Evolutionary conservation across 2,888 invertebrate species (phyloP).

Genomic region (Dryomyza anilis): DNA sequence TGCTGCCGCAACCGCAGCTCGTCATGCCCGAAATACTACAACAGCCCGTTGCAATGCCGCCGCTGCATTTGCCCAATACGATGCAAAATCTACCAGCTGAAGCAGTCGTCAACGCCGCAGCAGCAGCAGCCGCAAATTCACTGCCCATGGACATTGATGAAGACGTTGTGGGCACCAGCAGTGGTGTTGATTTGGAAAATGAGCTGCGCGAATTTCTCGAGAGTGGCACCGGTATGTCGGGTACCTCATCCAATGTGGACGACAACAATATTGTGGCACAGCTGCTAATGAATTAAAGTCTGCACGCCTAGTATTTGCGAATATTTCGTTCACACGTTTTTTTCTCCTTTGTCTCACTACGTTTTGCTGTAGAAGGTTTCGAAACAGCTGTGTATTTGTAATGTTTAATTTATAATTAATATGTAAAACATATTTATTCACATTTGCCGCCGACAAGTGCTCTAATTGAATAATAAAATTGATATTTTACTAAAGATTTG

Average conservation of each 20-base stretch:
- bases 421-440: conserved; percentile 1
- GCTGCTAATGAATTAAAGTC: conserved; percentile 47
- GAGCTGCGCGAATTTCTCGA: conserved; percentile 75
- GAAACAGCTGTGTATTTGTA: no score
- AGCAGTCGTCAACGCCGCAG: conserved; percentile 17
- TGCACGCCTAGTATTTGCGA: no score
- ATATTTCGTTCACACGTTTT: neutral
- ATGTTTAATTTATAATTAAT: conserved; percentile 30
- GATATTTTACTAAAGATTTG: neutral
- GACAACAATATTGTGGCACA: conserved; percentile 56
- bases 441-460: neutral
- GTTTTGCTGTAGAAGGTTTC: neutral
- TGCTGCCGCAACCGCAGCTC: conserved; percentile 47
- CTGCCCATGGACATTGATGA: conserved; percentile 60
- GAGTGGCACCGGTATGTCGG: conserved; percentile 65
- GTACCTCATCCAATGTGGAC: conserved; percentile 55
- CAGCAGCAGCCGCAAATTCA: conserved; percentile 22
- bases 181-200: conserved; percentile 67
- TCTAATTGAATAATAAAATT: neutral
- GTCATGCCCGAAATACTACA: conserved; percentile 54
- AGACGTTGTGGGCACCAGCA: conserved; percentile 43
- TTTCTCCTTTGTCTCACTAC: neutral
- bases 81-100: conserved; percentile 9
- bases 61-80: conserved; percentile 34
- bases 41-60: conserved; percentile 51